Evolutionary conservation across 1,140 invertebrate genomes (phyloP).

Genomic region (Drosophila ficusphila): DNA sequence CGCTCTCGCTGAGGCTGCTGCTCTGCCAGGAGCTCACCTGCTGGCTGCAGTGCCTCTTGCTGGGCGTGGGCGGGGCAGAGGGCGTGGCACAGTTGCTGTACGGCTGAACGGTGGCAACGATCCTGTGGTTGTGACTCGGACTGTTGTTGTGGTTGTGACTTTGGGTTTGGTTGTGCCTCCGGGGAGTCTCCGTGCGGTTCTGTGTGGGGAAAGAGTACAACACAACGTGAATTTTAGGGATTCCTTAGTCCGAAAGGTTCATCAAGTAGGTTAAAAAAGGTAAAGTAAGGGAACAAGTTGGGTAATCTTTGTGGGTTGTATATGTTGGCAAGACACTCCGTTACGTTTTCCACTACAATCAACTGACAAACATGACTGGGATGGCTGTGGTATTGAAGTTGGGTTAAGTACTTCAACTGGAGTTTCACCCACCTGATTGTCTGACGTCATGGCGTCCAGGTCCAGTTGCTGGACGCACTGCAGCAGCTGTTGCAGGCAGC

Average conservation of each 20-base stretch:
- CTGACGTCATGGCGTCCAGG: slow-evolving; percentile 77
- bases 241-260: background rate
- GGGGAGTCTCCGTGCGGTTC: background rate
- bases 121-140: slow-evolving; percentile 56
- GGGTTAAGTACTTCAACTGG: too few species aligned
- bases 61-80: slow-evolving; percentile 59
- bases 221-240: slow-evolving; percentile 59
- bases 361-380: slow-evolving; percentile 28
- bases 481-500: slow-evolving; percentile 86
- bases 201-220: slow-evolving; percentile 2
- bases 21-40: slow-evolving; percentile 64
- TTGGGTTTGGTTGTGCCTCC: slow-evolving; percentile 19
- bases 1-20: slow-evolving; percentile 87
- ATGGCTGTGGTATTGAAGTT: background rate
- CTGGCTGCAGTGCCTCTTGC: slow-evolving; percentile 44
- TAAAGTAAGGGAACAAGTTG: slow-evolving; percentile 6
- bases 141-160: slow-evolving; percentile 16
- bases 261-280: slow-evolving; percentile 4
- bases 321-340: slow-evolving; percentile 1
- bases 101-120: slow-evolving; percentile 81
- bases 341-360: background rate
- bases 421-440: slow-evolving; percentile 43
- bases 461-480: slow-evolving; percentile 86
- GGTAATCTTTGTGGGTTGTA: slow-evolving; percentile 2
- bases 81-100: slow-evolving; percentile 75